Evolutionary conservation across 2,888 invertebrate species (phyloP), one percentile per base, ranked within the genome.

Genomic region (Lampropteryx suffumata): DNA sequence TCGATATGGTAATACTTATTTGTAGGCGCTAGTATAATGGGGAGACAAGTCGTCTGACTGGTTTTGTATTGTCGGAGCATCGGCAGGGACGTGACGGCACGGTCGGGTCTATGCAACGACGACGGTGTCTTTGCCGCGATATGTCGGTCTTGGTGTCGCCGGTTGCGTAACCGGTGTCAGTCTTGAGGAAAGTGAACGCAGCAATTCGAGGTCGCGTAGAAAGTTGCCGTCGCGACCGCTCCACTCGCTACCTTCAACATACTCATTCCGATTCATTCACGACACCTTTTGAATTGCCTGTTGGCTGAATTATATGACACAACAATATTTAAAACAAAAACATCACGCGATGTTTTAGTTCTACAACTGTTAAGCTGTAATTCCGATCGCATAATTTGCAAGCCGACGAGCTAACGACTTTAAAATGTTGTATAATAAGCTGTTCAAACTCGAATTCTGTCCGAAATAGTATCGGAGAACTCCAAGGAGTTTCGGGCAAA

Each of bases 171-270:
- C 87, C 85, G 82, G 84, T 82, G 87, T 81, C 69, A 76, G 79
- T 79, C 71, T 79, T 78, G 84, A 88, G 79, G 89, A 90, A 90
- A 90, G 90, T 90, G 89, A 90, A 89, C 79, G 87, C 85, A 84
- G 85, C 82, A 84, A 79, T 90, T 88, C 82, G 89, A 90, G 90
- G 90, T 89, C 89, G 76, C 81, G 76, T 88, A 89, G 89, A 90
- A 90, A 90, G 90, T 90, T 84, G 79, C 79, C 75, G 74, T 61
- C 73, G 71, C 71, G 63, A 71, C 65, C 71, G 71, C 72, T 73
- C 71, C 67, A 65, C 65, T 64, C 69, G 62, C 61, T 68, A 67
- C 67, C 69, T 61, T 59, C 65, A 64, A 67, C 52, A 65, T 34
- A 35, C 54, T 59, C 58, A 61, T 61, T 62, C 65, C 60, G 50